Percentiles rank a stretch among this genome's conserved stretches.
These are phyloP conservation scores for Sphenodon punctatus DNA, from an alignment of 2,797 vertebrate species.

Conservation along the genomic window DNA sequence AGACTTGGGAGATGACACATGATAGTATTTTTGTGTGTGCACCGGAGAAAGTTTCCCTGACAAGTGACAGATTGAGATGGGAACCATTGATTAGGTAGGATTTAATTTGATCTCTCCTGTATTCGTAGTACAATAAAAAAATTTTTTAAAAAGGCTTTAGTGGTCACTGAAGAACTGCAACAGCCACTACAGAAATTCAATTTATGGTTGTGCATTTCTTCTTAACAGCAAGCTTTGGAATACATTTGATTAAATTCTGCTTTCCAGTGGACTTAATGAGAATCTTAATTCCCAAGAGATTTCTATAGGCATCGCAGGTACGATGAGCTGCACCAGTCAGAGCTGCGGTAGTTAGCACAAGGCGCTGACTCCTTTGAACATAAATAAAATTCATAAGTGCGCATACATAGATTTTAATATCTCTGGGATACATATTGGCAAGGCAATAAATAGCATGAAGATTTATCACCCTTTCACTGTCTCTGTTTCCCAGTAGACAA, in stretches of 20 bases:
- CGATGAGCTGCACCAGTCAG: conserved; percentile 59
- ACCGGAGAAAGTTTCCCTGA: conserved; percentile 70
- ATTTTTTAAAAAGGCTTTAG: conserved; percentile 32
- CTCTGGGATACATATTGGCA: conserved; percentile 60
- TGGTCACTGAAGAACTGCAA: conserved; percentile 57
- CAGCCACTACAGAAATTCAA: conserved; percentile 60
- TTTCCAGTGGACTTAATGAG: conserved; percentile 69
- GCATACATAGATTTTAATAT: conserved; percentile 65
- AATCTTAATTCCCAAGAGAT: conserved; percentile 68
- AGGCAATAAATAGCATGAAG: conserved; percentile 61
- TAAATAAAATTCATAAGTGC: conserved; percentile 68
- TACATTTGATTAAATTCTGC: conserved; percentile 70
- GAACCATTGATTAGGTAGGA: conserved; percentile 62
- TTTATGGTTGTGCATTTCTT: conserved; percentile 65
- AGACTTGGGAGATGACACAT: conserved; percentile 72
- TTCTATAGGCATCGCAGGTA: conserved; percentile 62
- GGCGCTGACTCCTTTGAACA: conserved; percentile 61
- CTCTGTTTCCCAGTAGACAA: conserved; percentile 36
- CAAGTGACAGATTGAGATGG: conserved; percentile 62
- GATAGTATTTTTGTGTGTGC: conserved; percentile 52
- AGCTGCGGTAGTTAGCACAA: conserved; percentile 49
- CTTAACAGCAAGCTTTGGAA: conserved; percentile 49
- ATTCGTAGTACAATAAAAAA: conserved; percentile 67
- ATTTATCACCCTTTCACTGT: conserved; percentile 48
- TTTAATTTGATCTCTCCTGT: conserved; percentile 66